Base-by-base conservation (phyloP, 1,140 invertebrate genomes). In the Achatina immaculata region DNA sequence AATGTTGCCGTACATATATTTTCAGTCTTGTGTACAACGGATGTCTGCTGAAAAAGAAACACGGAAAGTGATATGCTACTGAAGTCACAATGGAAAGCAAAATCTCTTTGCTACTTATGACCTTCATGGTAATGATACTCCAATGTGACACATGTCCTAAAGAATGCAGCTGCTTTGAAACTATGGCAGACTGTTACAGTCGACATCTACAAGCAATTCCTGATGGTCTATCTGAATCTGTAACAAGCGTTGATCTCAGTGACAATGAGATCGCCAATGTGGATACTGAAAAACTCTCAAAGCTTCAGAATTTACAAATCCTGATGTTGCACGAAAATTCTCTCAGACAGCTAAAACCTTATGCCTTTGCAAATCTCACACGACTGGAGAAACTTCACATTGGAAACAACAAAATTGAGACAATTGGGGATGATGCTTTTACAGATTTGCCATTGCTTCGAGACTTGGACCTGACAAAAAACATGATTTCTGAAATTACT, bases 381-480 rank as follows among this genome's bases (percentile, higher is more conserved):
- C 58, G 36, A 9, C 72, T 86, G n/a, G 69, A 62, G 36, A 76
- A 55, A 45, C 42, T 85, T 21, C 51, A 79, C 19, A 62, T 86
- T 16, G 79, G 74, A n/a, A 42, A 65, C 21, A 87, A 87, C 78
- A n/a, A 24, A 0, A 66, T 87, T 9, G 73, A 19, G 7, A 72
- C 21, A 0, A 83, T 92, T 11, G 76, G 83, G 6, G 79, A 88
- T 31, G 86, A 84, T 11, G 85, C 87, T 1, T 92, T 92, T 81
- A 45, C n/a, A 6, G 81, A 82, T 11, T 72, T 90, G 19, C 55
- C 78, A 6, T 55, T 81, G 0, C 85, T 92, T n/a, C 85, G 87
- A 78, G 78, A 86, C 21, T 84, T 92, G 11, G 93, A 95, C 83
- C 88, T 96, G n/a, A 93, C 93, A 16, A 90, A 92, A 58, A 95